Evolutionary conservation across 2,113 vertebrate genomes (phyloP).

Genomic region (Pogona vitticeps): DNA sequence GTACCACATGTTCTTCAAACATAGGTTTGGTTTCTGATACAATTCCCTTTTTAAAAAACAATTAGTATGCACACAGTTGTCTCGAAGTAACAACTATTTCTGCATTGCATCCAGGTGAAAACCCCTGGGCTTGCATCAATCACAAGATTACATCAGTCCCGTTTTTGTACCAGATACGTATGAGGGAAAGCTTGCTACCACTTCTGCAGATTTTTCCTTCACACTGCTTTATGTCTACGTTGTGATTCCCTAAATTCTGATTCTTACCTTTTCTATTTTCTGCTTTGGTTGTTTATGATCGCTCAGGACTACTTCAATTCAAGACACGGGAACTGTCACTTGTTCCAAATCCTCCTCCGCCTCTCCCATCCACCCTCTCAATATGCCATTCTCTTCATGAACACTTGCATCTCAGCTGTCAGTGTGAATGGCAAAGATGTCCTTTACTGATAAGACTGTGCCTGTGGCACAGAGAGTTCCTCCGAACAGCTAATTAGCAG

Average conservation of each 20-base stretch:
- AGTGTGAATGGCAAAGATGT: slow-evolving; percentile 75
- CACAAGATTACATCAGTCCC: slow-evolving; percentile 30
- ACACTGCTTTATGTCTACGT: slow-evolving; percentile 23
- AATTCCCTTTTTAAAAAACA: slow-evolving; percentile 27
- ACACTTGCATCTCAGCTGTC: slow-evolving; percentile 74
- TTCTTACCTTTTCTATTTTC: slow-evolving; percentile 52
- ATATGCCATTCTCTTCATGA: slow-evolving; percentile 31
- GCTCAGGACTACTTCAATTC: slow-evolving; percentile 55
- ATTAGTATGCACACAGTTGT: not conserved
- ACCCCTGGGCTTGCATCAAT: slow-evolving; percentile 42
- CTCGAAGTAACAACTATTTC: slow-evolving; percentile 29
- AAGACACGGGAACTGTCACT: slow-evolving; percentile 67
- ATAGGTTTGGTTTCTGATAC: slow-evolving; percentile 33
- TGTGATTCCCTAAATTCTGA: slow-evolving; percentile 42
- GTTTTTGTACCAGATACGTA: slow-evolving; percentile 38
- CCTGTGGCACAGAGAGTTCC: slow-evolving; percentile 81
- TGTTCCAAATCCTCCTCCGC: slow-evolving; percentile 56
- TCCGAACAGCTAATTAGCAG: slow-evolving; percentile 89
- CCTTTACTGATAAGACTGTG: slow-evolving; percentile 76
- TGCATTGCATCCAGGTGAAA: slow-evolving; percentile 45
- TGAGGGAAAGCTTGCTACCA: not conserved
- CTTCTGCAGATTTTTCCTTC: slow-evolving; percentile 55
- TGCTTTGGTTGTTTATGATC: slow-evolving; percentile 59
- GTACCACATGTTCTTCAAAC: slow-evolving; percentile 55
- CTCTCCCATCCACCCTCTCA: slow-evolving; percentile 8